These are phyloP conservation scores for Hoplodrina blanda DNA, from an alignment of 2,888 invertebrate genomes.

Conservation along the genomic window DNA sequence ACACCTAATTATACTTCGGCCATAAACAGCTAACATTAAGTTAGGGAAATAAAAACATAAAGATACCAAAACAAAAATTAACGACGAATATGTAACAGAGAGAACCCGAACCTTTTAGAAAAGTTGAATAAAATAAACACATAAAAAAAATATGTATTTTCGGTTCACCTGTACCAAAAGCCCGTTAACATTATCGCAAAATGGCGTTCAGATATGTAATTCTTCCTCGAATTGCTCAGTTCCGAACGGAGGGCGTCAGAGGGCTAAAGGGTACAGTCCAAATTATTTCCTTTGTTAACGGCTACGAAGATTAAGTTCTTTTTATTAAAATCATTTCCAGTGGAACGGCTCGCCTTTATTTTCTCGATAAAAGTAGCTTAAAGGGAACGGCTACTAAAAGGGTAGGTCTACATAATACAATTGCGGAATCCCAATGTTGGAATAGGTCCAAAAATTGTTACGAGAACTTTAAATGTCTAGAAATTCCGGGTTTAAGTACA, in stretches of 20 bases:
- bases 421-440: conserved; percentile 57
- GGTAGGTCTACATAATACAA: conserved; percentile 45
- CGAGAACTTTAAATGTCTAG: conserved; percentile 47
- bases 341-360: conserved; percentile 50
- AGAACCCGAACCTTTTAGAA: background rate
- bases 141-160: background rate
- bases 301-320: conserved; percentile 63
- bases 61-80: background rate
- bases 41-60: background rate
- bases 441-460: conserved; percentile 57
- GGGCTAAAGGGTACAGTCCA: conserved; percentile 53
- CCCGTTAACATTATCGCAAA: conserved; percentile 46
- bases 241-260: conserved; percentile 50
- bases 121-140: conserved; percentile 1
- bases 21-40: too few relatives aligned
- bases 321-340: conserved; percentile 65
- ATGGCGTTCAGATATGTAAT: conserved; percentile 62
- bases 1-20: too few relatives aligned
- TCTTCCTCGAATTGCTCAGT: conserved; percentile 58
- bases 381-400: conserved; percentile 48
- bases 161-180: conserved; percentile 22
- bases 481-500: conserved; percentile 58
- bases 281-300: conserved; percentile 63
- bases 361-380: conserved; percentile 48
- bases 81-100: too few relatives aligned